These are phyloP conservation scores for Drymonia ruficornis DNA, from an alignment of 2,888 invertebrate genomes.

Conservation along the genomic window DNA sequence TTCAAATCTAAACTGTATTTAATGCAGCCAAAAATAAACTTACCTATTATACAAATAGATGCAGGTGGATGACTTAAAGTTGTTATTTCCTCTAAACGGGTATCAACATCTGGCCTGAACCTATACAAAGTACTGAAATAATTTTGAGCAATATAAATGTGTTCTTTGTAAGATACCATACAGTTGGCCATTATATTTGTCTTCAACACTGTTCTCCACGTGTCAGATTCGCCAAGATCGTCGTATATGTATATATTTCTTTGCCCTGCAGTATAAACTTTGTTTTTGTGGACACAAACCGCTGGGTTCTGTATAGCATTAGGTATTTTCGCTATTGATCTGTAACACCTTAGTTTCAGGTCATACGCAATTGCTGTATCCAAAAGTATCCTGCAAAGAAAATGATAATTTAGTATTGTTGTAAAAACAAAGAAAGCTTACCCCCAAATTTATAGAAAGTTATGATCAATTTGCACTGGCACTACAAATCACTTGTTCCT, in stretches of 20 bases:
- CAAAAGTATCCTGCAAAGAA: slow-evolving; percentile 63
- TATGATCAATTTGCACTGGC: no score
- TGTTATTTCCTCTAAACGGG: slow-evolving; percentile 47
- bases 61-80: slow-evolving; percentile 57
- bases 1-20: no score
- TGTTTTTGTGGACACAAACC: slow-evolving; percentile 57
- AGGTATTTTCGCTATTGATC: slow-evolving; percentile 61
- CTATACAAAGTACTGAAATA: slow-evolving; percentile 63
- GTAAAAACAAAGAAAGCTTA: no score
- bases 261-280: slow-evolving; percentile 61
- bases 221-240: slow-evolving; percentile 44
- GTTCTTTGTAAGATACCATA: slow-evolving; percentile 60
- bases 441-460: no score
- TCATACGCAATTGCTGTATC: slow-evolving; percentile 63
- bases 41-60: slow-evolving; percentile 64
- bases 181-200: slow-evolving; percentile 56
- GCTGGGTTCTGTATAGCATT: slow-evolving; percentile 71
- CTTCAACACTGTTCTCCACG: slow-evolving; percentile 50
- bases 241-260: slow-evolving; percentile 64
- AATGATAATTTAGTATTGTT: slow-evolving; percentile 3
- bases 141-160: slow-evolving; percentile 68
- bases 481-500: no score
- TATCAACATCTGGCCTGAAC: slow-evolving; percentile 58
- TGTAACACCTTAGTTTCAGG: slow-evolving; percentile 56
- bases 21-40: slow-evolving; percentile 28